phyloP scores from a whole-genome alignment of 2,113 vertebrate species.

The Poecilia latipinna region DNA sequence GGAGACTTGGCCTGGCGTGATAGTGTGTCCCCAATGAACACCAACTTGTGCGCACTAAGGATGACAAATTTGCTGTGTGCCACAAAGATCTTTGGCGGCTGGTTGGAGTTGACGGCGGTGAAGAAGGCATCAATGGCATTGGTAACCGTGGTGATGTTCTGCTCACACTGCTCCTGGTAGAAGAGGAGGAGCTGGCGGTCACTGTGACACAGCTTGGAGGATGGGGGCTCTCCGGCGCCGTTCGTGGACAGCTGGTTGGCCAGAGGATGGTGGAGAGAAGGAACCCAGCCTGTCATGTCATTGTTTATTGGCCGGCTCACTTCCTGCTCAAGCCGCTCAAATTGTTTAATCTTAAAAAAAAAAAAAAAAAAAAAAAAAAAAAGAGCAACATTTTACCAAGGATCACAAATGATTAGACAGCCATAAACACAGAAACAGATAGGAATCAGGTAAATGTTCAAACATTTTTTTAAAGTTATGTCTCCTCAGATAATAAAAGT shows the following conservation, averaged over 20 bases:
- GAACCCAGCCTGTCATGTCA: constrained; percentile 92
- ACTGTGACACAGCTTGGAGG: constrained; percentile 69
- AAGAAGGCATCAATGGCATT: constrained; percentile 95
- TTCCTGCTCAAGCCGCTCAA: constrained; percentile 95
- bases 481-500: background rate
- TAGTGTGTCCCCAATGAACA: constrained; percentile 96
- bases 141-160: constrained; percentile 91
- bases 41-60: constrained; percentile 96
- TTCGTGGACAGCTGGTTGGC: constrained; percentile 51
- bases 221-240: constrained; percentile 20
- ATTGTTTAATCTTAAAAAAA: constrained; percentile 89
- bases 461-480: background rate
- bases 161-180: constrained; percentile 96
- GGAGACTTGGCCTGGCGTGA: constrained; percentile 93
- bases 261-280: constrained; percentile 80
- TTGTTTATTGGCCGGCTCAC: constrained; percentile 92
- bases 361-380: background rate
- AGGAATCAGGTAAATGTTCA: background rate
- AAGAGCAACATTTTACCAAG: background rate
- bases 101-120: constrained; percentile 89
- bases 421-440: background rate
- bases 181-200: constrained; percentile 96
- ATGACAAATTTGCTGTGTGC: constrained; percentile 99
- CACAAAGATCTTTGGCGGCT: constrained; percentile 96
- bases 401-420: background rate